phyloP scores from a whole-genome alignment of 1,140 invertebrate species.

The Radopholus similis region DNA sequence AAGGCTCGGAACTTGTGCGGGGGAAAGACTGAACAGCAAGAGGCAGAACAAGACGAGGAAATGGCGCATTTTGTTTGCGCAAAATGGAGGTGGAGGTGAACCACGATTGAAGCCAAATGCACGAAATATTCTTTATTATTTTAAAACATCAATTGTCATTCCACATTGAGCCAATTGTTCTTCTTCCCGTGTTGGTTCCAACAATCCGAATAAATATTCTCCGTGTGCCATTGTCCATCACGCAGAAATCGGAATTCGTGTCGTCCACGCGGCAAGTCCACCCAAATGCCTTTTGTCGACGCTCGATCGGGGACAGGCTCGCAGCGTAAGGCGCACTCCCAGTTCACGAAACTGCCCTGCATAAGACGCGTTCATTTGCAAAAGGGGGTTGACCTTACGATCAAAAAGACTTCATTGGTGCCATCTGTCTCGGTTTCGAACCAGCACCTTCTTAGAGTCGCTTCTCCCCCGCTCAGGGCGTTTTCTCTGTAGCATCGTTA shows the following conservation, averaged over 20 bases:
- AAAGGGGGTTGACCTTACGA: constrained; percentile 24
- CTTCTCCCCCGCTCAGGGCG: constrained; percentile 8
- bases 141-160: constrained; percentile 15
- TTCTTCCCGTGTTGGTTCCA: constrained; percentile 39
- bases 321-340: constrained; percentile 48
- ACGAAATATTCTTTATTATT: background rate
- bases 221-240: constrained; percentile 47
- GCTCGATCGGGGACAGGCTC: constrained; percentile 24
- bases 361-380: constrained; percentile 13
- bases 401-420: constrained; percentile 31
- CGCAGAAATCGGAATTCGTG: constrained; percentile 49
- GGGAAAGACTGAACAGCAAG: no score
- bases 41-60: no score
- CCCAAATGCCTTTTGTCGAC: constrained; percentile 35
- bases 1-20: no score
- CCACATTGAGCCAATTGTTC: constrained; percentile 42
- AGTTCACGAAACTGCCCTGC: constrained; percentile 52
- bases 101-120: background rate
- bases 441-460: constrained; percentile 21
- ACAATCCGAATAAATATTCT: constrained; percentile 24
- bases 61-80: no score
- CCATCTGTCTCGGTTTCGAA: constrained; percentile 26
- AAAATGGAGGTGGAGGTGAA: background rate
- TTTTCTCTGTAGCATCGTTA: constrained; percentile 25
- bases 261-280: constrained; percentile 43